phyloP scores from a whole-genome alignment of 2,797 vertebrate genomes.

The Varecia variegata region DNA sequence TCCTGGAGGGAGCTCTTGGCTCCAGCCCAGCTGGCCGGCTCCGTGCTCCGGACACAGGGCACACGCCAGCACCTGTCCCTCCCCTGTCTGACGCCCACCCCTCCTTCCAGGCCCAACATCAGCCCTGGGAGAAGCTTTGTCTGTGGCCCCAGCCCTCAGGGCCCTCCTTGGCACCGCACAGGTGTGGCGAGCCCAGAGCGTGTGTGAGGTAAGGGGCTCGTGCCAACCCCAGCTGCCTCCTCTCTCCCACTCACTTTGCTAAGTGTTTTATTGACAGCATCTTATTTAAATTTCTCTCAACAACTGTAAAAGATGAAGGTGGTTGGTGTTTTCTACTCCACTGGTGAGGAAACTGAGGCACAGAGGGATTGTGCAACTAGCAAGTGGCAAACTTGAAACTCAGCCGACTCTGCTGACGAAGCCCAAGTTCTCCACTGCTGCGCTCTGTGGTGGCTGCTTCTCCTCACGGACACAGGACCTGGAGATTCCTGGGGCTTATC shows the following conservation, averaged over 20 bases:
- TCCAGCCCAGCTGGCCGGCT: background rate
- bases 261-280: background rate
- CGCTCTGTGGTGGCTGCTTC: background rate
- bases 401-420: background rate
- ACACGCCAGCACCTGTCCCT: background rate
- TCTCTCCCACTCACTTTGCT: background rate
- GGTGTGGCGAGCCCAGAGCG: background rate
- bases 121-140: background rate
- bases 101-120: background rate
- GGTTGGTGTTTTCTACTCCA: background rate
- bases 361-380: background rate
- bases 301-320: background rate
- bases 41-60: background rate
- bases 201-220: fast-evolving
- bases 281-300: background rate
- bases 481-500: background rate
- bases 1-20: background rate
- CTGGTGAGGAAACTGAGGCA: background rate
- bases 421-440: background rate
- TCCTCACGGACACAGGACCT: background rate
- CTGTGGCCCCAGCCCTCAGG: background rate
- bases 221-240: background rate
- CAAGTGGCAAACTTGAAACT: background rate
- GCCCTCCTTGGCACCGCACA: background rate
- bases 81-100: background rate